Base-by-base conservation (phyloP, 2,797 vertebrate genomes). In the Clamator glandarius region DNA sequence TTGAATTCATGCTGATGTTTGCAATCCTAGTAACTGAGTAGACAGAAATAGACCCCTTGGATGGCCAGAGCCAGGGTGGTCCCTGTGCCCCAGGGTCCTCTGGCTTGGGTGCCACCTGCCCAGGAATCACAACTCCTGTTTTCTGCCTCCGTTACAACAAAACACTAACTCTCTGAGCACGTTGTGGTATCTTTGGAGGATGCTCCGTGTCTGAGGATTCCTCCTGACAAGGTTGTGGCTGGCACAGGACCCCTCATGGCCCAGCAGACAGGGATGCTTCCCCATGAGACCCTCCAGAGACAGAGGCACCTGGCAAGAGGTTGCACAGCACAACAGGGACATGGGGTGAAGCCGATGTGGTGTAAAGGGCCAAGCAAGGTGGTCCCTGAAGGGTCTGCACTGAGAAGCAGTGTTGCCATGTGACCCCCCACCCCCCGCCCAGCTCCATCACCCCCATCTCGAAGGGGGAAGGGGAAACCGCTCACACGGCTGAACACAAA, bases 181-280 rank as follows among this genome's bases (percentile, higher is more conserved):
- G 18, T 9, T 26, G 79, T 58, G 39, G 51, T 11, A 42, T 5
- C 62, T 61, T 44, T 2, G 4, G 63, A 68, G 19, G 33, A 42
- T 24, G 39, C 18, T 58, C 26, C 35, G 51, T 29, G 18, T 15
- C 1, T 1, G 42, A 48, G 18, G 67, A 55, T 11, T 23, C 16
- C 73, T 12, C 46, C 25, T 0, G 2, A 21, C 12, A 75, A 39
- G 33, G 51, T 20, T 12, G 1, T 6, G 15, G 31, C 20, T 5
- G 5, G 48, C 0, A 0, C 24, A 18, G 26, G 14, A 20, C 11
- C 75, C 25, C 12, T 19, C 4, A 18, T 23, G 50, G n/a, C 54
- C 36, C 59, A 84, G 42, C 20, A 33, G 51, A 48, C 5, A 1
- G 25, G 8, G 39, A 5, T 59, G 64, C 52, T 69, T 44, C 25